A percentile compares a stretch with the other conserved stretches of the same genome.
Conservation (phyloP, 2,888 invertebrate genomes). For the Entomobrya multifasciata region DNA sequence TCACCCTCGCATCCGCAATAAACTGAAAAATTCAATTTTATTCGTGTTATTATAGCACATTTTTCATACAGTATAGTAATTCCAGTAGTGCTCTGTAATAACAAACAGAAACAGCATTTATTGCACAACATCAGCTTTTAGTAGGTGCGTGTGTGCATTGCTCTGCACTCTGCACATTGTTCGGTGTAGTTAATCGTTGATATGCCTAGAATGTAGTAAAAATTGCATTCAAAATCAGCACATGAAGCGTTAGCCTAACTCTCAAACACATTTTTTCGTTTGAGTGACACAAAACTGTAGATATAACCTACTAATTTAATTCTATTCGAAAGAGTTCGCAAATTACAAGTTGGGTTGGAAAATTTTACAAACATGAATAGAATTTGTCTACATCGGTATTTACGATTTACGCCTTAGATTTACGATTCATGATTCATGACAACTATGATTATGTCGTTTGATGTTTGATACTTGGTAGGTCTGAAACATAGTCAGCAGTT, state of each 20-base stretch:
- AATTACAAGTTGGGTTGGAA: background rate
- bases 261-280: too few species aligned
- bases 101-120: background rate
- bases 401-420: background rate
- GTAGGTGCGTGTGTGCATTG: background rate
- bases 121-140: background rate
- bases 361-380: too few species aligned
- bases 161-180: slow-evolving; percentile 4
- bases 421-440: slow-evolving; percentile 26
- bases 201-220: too few species aligned
- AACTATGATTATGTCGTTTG: too few species aligned
- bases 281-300: background rate
- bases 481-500: background rate
- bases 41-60: slow-evolving; percentile 2
- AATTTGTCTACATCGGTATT: background rate
- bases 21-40: slow-evolving; percentile 37
- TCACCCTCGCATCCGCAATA: background rate
- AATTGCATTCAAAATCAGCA: too few species aligned
- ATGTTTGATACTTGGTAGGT: too few species aligned
- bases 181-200: too few species aligned
- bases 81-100: background rate
- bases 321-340: background rate
- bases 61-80: background rate
- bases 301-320: slow-evolving; percentile 19
- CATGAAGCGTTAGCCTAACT: too few species aligned